A percentile compares a stretch with the other conserved stretches of the same genome.
phyloP scores from a whole-genome alignment of 2,888 invertebrate species.

The Latrodectus elegans region DNA sequence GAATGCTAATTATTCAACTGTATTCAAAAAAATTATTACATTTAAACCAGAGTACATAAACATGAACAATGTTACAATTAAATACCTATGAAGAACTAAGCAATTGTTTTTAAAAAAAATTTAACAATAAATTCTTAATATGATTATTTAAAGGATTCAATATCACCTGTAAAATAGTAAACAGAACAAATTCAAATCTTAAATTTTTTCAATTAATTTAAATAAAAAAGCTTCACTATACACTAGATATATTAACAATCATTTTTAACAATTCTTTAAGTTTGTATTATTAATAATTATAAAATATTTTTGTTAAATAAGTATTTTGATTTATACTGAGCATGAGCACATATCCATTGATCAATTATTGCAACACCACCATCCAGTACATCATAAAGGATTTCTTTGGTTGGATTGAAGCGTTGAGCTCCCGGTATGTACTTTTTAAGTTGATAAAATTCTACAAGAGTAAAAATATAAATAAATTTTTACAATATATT shows the following conservation, averaged over 20 bases:
- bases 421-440: conserved; percentile 76
- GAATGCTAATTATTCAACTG: no score
- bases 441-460: conserved; percentile 76
- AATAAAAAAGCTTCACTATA: no score
- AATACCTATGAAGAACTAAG: neutral
- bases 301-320: neutral
- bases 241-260: no score
- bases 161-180: no score
- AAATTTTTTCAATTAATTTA: no score
- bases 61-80: neutral
- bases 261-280: no score
- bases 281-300: neutral
- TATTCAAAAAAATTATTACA: neutral
- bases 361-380: conserved; percentile 94
- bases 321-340: conserved; percentile 77
- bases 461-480: conserved; percentile 72
- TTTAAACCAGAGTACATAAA: neutral
- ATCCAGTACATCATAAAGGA: conserved; percentile 72
- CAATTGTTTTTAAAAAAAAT: no score
- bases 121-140: no score
- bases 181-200: no score
- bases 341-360: conserved; percentile 94
- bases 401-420: conserved; percentile 76
- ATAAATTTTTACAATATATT: neutral
- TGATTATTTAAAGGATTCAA: no score